Base-by-base conservation (phyloP, 1,140 invertebrate species). In the Pogonus chalceus region DNA sequence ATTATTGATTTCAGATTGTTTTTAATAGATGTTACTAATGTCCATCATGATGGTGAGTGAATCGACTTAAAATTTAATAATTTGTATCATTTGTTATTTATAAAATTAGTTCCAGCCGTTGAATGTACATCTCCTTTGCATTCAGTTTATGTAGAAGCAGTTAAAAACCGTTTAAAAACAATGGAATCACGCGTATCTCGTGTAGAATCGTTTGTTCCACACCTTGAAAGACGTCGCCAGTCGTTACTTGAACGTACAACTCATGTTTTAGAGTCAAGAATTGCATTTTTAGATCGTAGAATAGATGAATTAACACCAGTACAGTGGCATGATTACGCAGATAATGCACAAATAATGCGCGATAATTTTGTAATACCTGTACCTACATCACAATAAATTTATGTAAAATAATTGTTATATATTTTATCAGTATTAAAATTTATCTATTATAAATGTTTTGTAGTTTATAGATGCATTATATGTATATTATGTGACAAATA, bases 81-180 rank as follows among this genome's bases (percentile, higher is more conserved):
- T 12, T 22, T 48, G 50, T n/a, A 35, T 39, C 10, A 51, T 47
- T 9, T 43, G n/a, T 23, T 56, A 52, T 22, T 20, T 48, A 31
- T 23, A 49, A 50, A 57, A 54, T 35, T 54, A 52, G 53, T 59
- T 53, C 46, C 55, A 63, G 61, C 57, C 54, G 60, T 60, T 55
- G 60, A 54, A 10, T 57, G 52, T 31, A 56, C 58, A 20, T 68
- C 58, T 58, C 51, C 62, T n/a, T 54, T 69, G 9, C 66, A 70
- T 60, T 66, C 68, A 57, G 64, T 66, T 7, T 70, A 70, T 53
- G 59, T 70, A 4, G 65, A 69, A 56, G 62, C 67, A n/a, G 62
- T 70, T 2, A 55, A 61, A 48, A 62, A 66, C 48, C 68, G 65
- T 56, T 52, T 70, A 10, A 56, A 57, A 43, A 60, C 56, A 23